Conservation (phyloP, 2,888 invertebrate genomes). For the Loripinus fragilis region DNA sequence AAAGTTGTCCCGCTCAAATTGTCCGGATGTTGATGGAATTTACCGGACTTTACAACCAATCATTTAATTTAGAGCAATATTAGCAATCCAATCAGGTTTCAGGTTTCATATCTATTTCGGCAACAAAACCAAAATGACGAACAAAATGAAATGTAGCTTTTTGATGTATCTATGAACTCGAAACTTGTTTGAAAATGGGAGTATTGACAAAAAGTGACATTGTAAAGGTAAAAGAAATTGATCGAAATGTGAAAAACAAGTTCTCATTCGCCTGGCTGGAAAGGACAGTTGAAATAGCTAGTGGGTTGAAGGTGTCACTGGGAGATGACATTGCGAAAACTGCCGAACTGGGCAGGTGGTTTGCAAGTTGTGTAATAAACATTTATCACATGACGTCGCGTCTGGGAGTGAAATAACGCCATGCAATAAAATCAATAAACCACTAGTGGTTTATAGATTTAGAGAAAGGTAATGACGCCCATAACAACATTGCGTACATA, state of each 20-base stretch:
- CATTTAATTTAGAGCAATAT: too few relatives aligned
- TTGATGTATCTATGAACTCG: too few relatives aligned
- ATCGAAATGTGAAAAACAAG: neutral
- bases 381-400: neutral
- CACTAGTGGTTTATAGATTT: too few relatives aligned
- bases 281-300: neutral
- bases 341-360: neutral
- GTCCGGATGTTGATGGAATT: neutral
- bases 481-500: neutral
- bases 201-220: neutral
- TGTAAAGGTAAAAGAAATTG: neutral
- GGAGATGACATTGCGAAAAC: slow-evolving; percentile 3
- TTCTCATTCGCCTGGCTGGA: neutral
- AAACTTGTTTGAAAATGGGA: too few relatives aligned
- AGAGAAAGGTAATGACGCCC: too few relatives aligned
- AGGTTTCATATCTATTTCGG: too few relatives aligned
- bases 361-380: slow-evolving; percentile 12
- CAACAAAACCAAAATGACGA: too few relatives aligned
- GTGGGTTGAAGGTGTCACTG: neutral
- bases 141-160: too few relatives aligned
- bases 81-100: too few relatives aligned
- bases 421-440: too few relatives aligned
- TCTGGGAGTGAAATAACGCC: neutral
- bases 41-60: too few relatives aligned
- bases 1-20: neutral